Evolutionary conservation across 2,797 vertebrate species (phyloP).

Genomic region (Vireo griseus): DNA sequence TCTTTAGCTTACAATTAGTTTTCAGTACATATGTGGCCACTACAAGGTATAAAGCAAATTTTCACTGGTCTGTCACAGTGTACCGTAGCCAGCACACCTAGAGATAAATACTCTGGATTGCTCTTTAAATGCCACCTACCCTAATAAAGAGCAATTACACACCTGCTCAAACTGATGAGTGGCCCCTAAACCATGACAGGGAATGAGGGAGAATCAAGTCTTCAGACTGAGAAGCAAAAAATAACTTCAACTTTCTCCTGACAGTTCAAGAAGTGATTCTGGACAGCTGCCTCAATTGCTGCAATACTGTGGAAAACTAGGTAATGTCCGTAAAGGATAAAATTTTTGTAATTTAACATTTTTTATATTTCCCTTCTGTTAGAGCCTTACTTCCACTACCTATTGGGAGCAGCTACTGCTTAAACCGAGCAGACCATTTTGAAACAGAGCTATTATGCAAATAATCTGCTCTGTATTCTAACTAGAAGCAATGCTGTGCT

Average conservation of each 20-base stretch:
- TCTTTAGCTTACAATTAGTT: neutral
- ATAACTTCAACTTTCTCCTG: neutral
- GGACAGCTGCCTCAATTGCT: conserved; percentile 5
- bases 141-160: neutral
- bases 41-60: neutral
- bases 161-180: neutral
- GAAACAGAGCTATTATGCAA: conserved; percentile 40
- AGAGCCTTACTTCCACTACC: neutral
- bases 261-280: conserved; percentile 13
- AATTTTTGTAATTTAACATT: conserved; percentile 6
- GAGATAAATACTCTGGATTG: neutral
- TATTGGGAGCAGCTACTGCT: neutral
- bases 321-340: conserved; percentile 7
- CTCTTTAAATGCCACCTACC: conserved; percentile 1
- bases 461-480: neutral
- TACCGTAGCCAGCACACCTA: neutral
- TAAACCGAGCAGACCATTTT: conserved; percentile 23
- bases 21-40: neutral
- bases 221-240: neutral
- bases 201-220: neutral
- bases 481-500: conserved; percentile 21
- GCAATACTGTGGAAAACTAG: neutral
- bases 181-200: neutral
- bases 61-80: neutral
- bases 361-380: conserved; percentile 35